Evolutionary conservation across 30 jellyfish, hydroid and myxozoan genomes (phyloP), one percentile per base, ranked within the genome.

Genomic region (Calvadosia cruxmelitensis): DNA sequence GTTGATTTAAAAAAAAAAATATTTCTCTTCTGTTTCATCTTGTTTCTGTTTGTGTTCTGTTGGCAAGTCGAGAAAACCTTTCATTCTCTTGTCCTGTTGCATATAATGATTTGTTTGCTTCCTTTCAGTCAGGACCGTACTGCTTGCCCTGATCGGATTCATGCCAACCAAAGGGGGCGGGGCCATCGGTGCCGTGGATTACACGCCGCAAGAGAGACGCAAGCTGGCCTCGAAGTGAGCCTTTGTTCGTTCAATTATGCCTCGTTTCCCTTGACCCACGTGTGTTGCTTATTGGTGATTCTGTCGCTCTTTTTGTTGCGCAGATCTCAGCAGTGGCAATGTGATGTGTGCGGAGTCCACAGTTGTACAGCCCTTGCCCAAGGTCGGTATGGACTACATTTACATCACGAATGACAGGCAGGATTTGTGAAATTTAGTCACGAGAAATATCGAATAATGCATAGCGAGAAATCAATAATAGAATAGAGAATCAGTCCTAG

Each of bases 101-200:
- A n/a, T n/a, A n/a, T n/a, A n/a, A n/a, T n/a, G n/a, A n/a, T n/a
- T n/a, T n/a, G n/a, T n/a, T n/a, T n/a, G n/a, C n/a, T n/a, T n/a
- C n/a, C n/a, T 62, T 83, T 53, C 66, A 92, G 99, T 92, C 49
- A 94, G 99, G 5, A 92, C 99, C 0, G 95, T 92, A 15, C 50
- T 92, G 67, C 90, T 84, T 7, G 99, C 99, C 0, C 66, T 92
- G 51, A 92, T 92, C 80, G 99, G 99, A 3, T 92, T 92, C 85
- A 79, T 92, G 95, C 99, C 99, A 12, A 71, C 96, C 5, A 80
- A 76, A 49, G 95, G 95, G 0, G 99, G 82, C n/a, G 96, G 96
- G 0, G 99, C 99, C 1, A 77, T 92, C 32, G 99, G 96, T 13
- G 95, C 99, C 1, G 73, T 84, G 27, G 99, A 92, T 50, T 79